phyloP scores from a whole-genome alignment of 2,888 invertebrate genomes.

The Diploptera punctata region DNA sequence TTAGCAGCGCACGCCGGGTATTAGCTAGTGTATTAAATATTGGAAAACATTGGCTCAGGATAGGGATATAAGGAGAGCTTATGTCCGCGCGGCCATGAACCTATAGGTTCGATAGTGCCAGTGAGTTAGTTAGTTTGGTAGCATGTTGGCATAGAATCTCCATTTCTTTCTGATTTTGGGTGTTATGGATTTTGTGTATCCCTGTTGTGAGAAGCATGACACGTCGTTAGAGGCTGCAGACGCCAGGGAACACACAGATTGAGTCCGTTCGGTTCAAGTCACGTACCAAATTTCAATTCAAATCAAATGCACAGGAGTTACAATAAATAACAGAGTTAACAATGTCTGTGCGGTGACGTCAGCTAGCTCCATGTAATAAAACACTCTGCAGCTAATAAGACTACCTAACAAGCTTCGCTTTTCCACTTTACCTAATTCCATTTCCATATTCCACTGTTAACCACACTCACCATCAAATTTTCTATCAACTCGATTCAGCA shows the following conservation, averaged over 20 bases:
- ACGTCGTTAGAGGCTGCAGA: conserved; percentile 26
- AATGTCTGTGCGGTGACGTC: not conserved
- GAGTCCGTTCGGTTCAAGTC: conserved; percentile 28
- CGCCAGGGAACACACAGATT: conserved; percentile 31
- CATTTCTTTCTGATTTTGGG: no score
- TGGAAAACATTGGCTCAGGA: no score
- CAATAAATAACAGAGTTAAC: conserved; percentile 19
- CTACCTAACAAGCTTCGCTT: conserved; percentile 10
- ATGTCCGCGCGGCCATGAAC: no score
- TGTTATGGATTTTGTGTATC: not conserved
- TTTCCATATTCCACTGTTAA: not conserved
- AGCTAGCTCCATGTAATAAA: conserved; percentile 4
- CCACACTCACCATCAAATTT: no score
- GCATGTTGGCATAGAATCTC: no score
- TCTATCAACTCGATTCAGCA: no score
- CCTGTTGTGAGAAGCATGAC: conserved; percentile 5
- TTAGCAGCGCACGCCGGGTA: no score
- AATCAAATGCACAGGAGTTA: conserved; percentile 28
- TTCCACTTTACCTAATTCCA: not conserved
- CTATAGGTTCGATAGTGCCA: no score
- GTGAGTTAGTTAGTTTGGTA: no score
- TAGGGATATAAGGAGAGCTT: no score
- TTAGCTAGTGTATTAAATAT: no score
- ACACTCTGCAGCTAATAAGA: conserved; percentile 21
- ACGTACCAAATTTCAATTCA: conserved; percentile 34